phyloP scores from a whole-genome alignment of 2,113 vertebrate species.

The Benitochromis conjunctus region DNA sequence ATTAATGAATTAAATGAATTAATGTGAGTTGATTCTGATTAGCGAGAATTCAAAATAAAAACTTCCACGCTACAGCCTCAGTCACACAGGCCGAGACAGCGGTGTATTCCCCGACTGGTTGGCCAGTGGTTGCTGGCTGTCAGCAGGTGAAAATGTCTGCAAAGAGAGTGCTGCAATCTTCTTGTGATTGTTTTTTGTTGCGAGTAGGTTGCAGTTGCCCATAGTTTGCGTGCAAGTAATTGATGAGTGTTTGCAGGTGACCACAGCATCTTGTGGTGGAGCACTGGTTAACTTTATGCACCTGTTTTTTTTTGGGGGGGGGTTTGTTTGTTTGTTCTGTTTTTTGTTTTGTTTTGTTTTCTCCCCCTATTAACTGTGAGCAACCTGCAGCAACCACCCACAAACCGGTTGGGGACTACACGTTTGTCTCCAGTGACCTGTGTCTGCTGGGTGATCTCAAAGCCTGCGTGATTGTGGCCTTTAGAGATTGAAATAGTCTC shows the following conservation, averaged over 20 bases:
- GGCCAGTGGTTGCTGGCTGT: neutral
- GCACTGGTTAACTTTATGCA: neutral
- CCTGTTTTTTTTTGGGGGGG: neutral
- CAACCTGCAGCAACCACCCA: neutral
- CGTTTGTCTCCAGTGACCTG: neutral
- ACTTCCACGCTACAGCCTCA: neutral
- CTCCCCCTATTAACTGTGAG: neutral
- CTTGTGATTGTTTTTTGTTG: neutral
- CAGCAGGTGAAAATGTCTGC: neutral
- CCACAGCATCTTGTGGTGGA: neutral
- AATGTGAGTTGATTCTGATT: neutral
- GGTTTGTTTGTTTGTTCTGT: too few relatives aligned
- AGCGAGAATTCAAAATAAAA: neutral
- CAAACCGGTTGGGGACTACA: neutral
- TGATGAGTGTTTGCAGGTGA: neutral
- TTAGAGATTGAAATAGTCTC: neutral
- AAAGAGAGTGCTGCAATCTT: neutral
- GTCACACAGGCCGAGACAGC: neutral
- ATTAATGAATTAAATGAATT: too few relatives aligned
- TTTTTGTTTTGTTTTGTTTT: neutral
- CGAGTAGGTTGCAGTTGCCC: neutral
- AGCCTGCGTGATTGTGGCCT: neutral
- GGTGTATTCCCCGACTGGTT: neutral
- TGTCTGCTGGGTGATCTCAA: neutral
- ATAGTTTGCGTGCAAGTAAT: neutral